phyloP scores from a whole-genome alignment of 2,888 invertebrate species.

The Trissolcus japonicus region DNA sequence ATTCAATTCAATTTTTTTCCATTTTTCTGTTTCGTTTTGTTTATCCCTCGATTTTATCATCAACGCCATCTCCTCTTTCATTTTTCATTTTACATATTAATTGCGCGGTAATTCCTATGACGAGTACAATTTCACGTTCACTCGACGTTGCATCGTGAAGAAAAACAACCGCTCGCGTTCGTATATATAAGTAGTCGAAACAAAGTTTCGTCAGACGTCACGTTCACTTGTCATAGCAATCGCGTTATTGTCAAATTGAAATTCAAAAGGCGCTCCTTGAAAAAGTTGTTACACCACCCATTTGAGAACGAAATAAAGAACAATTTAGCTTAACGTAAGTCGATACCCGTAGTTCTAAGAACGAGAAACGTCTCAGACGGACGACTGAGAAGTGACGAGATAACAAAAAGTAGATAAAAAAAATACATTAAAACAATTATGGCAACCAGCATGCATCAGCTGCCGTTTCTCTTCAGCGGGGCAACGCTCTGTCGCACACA shows the following conservation, averaged over 20 bases:
- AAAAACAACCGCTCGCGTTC: slow-evolving; percentile 17
- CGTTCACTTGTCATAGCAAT: slow-evolving; percentile 9
- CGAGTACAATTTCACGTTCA: slow-evolving; percentile 57
- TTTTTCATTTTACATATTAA: slow-evolving; percentile 55
- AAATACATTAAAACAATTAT: slow-evolving; percentile 22
- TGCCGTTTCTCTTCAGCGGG: slow-evolving; percentile 45
- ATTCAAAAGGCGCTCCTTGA: slow-evolving; percentile 5
- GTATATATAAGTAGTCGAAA: neutral
- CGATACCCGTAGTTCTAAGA: slow-evolving; percentile 4
- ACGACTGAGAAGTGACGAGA: neutral
- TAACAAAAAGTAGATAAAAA: slow-evolving; percentile 8
- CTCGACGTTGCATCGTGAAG: slow-evolving; percentile 32
- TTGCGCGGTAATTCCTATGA: slow-evolving; percentile 57
- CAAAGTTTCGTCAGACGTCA: neutral
- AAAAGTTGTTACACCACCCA: no score
- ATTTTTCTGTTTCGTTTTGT: neutral
- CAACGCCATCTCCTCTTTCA: slow-evolving; percentile 42
- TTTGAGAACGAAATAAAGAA: no score
- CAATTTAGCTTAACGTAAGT: neutral
- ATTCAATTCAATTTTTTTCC: slow-evolving; percentile 59
- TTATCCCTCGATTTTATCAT: slow-evolving; percentile 25
- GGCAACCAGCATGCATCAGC: slow-evolving; percentile 19
- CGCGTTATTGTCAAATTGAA: slow-evolving; percentile 39
- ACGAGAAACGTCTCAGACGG: slow-evolving; percentile 3
- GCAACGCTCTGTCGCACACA: slow-evolving; percentile 42